Base-by-base conservation (phyloP, 2,113 vertebrate genomes). In the Triplophysa tibetana region DNA sequence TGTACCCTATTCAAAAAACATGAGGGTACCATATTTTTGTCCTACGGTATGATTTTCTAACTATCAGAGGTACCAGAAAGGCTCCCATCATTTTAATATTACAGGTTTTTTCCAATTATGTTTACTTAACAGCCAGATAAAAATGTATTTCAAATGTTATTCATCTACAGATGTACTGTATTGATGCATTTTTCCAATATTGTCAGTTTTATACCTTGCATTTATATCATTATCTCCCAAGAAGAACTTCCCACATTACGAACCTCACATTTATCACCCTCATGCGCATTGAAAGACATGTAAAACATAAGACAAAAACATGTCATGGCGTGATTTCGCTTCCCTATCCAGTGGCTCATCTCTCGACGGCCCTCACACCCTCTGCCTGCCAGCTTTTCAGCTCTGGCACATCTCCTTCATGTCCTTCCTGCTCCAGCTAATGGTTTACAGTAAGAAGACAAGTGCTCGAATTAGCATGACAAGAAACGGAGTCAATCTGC, bases 391-490 rank as follows among this genome's bases (percentile, higher is more conserved):
- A 61, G 62, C 70, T 29, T 60, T 52, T 50, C 16, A 73, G 19
- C 38, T 61, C 81, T 77, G 43, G 33, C 75, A 66, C 69, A 23
- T 54, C 8, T 64, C 68, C 45, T 65, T 48, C 45, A 56, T 41
- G 41, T 23, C 45, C 74, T 54, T 48, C 63, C 75, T 69, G 29
- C 58, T 58, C 4, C 21, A 70, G 61, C 48, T 86, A 79, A 81
- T 81, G 77, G 81, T 81, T 86, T 81, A 83, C 81, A 78, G 54
- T 3, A 2, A 77, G 67, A 61, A 81, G 78, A 80, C 78, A 81
- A 79, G 70, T 67, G 66, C 41, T 54, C 12, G 26, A 19, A 86
- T 86, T 85, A 83, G 77, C 85, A 85, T 86, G 63, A 83, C 62
- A 86, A 86, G 78, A 83, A 77, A 17, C 33, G 6, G 21, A 54